Base-by-base conservation (phyloP, 2,113 vertebrate species). In the Quiscalus mexicanus region DNA sequence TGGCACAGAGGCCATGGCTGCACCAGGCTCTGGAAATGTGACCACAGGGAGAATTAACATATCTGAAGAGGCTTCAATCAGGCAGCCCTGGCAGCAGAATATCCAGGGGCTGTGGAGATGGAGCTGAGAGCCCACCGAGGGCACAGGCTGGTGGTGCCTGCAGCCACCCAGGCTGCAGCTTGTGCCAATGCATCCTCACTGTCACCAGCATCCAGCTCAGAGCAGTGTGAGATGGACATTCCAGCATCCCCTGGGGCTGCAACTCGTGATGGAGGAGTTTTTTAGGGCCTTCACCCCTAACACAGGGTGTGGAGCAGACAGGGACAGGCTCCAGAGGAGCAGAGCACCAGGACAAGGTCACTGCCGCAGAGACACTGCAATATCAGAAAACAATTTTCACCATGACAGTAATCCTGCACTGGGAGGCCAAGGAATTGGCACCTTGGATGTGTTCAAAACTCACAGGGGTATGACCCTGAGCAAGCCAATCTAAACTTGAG, bases 91-190 rank as follows among this genome's bases (percentile, higher is more conserved):
- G 60, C 64, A 93, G 78, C 77, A 67, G 81, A 50, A 84, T 62
- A 53, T 33, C 17, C 70, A 49, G 52, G 56, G 64, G 13, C 73
- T 2, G 1, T 4, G 56, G 56, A 6, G 45, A 60, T 2, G 23
- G 22, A 25, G 87, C 62, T 15, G 33, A 74, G 87, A 75, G 60
- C 85, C 63, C 71, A 50, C 67, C 0, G 0, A 92, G 52, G 82
- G 55, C 71, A 55, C 55, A 15, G 1, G 0, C 0, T 25, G 31
- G 33, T 0, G 1, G 25, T 4, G 45, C 42, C 82, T 31, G n/a
- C 82, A 67, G 60, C 74, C 82, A 64, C 62, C 45, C 67, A n/a
- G 41, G 67, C 58, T 33, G 69, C 65, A 59, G 62, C 35, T 35
- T 21, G 12, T 18, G 52, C 73, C 52, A 16, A 6, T 20, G 31